Conservation (phyloP, 2,888 invertebrate genomes). For the Melanargia galathea region DNA sequence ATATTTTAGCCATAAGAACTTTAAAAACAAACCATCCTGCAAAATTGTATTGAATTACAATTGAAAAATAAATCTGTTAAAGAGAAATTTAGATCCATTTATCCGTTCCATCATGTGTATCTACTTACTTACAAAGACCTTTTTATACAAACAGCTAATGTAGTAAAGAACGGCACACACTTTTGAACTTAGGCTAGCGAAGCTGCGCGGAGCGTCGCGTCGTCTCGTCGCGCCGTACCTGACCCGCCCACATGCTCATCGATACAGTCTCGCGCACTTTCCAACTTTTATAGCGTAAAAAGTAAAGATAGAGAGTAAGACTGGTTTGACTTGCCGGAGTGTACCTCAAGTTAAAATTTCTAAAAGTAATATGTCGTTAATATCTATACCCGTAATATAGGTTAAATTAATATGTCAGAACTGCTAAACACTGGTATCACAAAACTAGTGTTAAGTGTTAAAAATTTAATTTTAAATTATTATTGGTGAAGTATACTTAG, state of each 20-base stretch:
- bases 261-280: slow-evolving; percentile 12
- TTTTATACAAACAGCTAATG: neutral
- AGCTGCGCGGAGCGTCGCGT: neutral
- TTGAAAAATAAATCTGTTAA: neutral
- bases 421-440: too few relatives aligned
- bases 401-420: too few relatives aligned
- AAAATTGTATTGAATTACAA: neutral
- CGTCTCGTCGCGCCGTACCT: slow-evolving; percentile 3
- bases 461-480: too few relatives aligned
- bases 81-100: slow-evolving; percentile 6
- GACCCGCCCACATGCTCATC: slow-evolving; percentile 6
- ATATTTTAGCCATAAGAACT: neutral
- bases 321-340: slow-evolving; percentile 5
- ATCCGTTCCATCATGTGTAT: neutral
- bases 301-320: slow-evolving; percentile 10
- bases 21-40: neutral
- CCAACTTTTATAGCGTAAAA: slow-evolving; percentile 11
- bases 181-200: neutral
- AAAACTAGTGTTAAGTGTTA: too few relatives aligned
- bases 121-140: neutral
- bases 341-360: slow-evolving; percentile 1
- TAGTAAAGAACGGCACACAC: neutral
- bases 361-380: neutral
- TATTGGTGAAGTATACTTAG: too few relatives aligned
- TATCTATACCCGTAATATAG: neutral